Evolutionary conservation across 2,888 invertebrate species (phyloP).

Genomic region (Taenaris catops): DNA sequence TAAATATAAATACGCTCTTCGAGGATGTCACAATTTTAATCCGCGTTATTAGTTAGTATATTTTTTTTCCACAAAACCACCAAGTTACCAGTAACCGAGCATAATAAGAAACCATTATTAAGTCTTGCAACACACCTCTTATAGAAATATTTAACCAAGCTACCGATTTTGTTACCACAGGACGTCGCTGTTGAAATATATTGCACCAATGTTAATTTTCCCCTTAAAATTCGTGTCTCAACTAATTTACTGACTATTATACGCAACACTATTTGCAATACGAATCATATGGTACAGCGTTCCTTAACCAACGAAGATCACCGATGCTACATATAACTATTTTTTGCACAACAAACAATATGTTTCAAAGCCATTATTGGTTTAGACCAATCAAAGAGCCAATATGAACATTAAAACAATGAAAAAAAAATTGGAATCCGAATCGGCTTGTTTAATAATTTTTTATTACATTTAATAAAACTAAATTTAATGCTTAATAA

Average conservation of each 20-base stretch:
- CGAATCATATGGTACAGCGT: constrained; percentile 14
- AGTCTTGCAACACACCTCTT: constrained; percentile 59
- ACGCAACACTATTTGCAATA: constrained; percentile 42
- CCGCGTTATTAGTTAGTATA: too few species aligned
- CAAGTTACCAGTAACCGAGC: constrained; percentile 32
- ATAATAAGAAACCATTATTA: constrained; percentile 33
- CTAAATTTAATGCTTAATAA: too few species aligned
- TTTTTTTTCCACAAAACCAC: constrained; percentile 23
- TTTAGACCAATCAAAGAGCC: too few species aligned
- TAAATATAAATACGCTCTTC: constrained; percentile 55
- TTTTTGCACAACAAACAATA: too few species aligned
- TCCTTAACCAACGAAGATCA: constrained; percentile 5
- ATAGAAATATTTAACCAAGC: constrained; percentile 35
- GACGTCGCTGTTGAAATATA: constrained; percentile 52
- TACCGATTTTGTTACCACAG: constrained; percentile 34
- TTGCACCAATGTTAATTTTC: constrained; percentile 59
- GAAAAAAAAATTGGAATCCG: too few species aligned
- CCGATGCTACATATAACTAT: too few species aligned
- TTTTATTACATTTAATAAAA: too few species aligned
- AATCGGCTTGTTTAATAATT: too few species aligned
- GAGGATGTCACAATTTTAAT: constrained; percentile 52
- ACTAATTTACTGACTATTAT: constrained; percentile 40
- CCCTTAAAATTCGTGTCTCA: constrained; percentile 43
- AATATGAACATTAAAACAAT: too few species aligned
- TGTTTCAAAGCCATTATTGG: too few species aligned